Evolutionary conservation across 2,888 invertebrate species (phyloP).

Genomic region (Odontomyia ornata): DNA sequence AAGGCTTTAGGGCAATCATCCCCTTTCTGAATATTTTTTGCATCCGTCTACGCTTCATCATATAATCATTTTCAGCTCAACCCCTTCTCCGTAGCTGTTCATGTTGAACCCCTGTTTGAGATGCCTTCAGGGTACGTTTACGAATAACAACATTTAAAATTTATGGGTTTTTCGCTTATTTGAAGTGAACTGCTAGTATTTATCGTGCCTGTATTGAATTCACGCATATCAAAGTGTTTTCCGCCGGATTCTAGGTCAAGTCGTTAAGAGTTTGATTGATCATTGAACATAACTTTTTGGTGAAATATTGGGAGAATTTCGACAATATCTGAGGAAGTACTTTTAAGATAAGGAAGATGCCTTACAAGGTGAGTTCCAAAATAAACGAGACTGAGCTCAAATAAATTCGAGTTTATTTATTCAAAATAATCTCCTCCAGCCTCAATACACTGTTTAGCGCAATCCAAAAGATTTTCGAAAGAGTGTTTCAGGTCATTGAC

Average conservation of each 20-base stretch:
- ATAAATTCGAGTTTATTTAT: no score
- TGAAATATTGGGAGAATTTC: no score
- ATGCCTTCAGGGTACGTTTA: constrained; percentile 9
- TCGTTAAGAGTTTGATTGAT: constrained; percentile 2
- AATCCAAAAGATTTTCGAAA: no score
- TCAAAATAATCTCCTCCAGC: no score
- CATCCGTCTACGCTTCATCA: constrained; percentile 48
- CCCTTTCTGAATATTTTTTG: constrained; percentile 1
- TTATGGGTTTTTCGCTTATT: constrained; percentile 46
- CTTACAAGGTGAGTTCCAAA: no score
- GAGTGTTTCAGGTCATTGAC: no score
- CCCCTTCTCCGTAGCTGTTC: background rate
- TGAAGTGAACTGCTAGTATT: constrained; percentile 17
- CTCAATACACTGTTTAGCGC: no score
- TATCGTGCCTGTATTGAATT: constrained; percentile 46
- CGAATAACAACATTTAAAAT: constrained; percentile 47
- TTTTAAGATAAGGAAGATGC: no score
- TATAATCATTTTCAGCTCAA: constrained; percentile 48
- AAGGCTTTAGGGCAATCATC: constrained; percentile 24
- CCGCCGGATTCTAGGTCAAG: constrained; percentile 8
- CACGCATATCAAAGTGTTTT: constrained; percentile 41
- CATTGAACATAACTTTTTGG: background rate
- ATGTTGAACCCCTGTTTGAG: constrained; percentile 12
- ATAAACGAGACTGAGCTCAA: no score
- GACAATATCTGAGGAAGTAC: no score